Evolutionary conservation across 1,140 invertebrate genomes (phyloP).

Genomic region (Hypothenemus hampei): DNA sequence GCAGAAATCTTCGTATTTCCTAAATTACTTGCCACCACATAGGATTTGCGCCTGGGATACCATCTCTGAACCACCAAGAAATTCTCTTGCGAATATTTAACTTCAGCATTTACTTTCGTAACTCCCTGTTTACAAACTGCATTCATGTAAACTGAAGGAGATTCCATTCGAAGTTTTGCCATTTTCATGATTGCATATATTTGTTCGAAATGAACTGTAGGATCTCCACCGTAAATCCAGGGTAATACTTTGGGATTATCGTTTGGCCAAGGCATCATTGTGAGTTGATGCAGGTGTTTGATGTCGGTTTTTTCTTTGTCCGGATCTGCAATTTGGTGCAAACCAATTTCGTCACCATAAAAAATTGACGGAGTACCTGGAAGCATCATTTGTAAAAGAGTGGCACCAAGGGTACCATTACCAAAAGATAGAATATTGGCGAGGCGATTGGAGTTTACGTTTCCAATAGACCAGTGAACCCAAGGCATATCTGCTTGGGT

Average conservation of each 20-base stretch:
- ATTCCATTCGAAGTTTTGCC: conserved; percentile 51
- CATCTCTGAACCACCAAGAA: conserved; percentile 67
- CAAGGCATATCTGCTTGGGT: conserved; percentile 59
- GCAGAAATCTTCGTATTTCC: conserved; percentile 53
- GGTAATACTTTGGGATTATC: conserved; percentile 46
- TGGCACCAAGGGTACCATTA: conserved; percentile 60
- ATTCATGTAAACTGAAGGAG: conserved; percentile 66
- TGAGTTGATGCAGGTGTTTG: conserved; percentile 58
- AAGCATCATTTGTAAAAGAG: conserved; percentile 65
- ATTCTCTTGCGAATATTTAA: conserved; percentile 57
- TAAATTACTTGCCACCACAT: conserved; percentile 67
- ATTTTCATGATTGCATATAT: conserved; percentile 52
- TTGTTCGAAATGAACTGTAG: conserved; percentile 47
- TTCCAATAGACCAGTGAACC: conserved; percentile 73
- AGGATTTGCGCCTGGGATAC: conserved; percentile 70
- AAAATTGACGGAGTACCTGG: conserved; percentile 77
- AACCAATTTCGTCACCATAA: conserved; percentile 74
- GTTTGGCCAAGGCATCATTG: conserved; percentile 58
- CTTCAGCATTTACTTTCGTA: conserved; percentile 57
- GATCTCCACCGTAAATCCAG: conserved; percentile 54
- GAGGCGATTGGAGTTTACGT: conserved; percentile 54
- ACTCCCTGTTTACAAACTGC: conserved; percentile 58
- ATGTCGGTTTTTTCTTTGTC: conserved; percentile 57
- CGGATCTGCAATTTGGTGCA: conserved; percentile 47
- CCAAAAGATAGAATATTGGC: conserved; percentile 48